These are phyloP conservation scores for Chaenodraco wilsoni DNA, from an alignment of 2,797 vertebrate genomes.

Conservation along the genomic window DNA sequence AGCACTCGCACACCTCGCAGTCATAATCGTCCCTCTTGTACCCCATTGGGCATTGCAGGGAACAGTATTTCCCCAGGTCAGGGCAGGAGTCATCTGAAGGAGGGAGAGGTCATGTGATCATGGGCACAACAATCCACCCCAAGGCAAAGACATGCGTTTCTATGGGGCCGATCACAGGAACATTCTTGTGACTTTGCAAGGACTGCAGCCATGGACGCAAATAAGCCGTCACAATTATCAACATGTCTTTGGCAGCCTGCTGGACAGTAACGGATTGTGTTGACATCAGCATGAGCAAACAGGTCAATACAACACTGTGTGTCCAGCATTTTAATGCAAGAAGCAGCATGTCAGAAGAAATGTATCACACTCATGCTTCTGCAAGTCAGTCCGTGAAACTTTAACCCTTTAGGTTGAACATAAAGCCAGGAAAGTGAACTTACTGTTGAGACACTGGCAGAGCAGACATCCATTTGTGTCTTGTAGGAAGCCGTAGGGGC, in stretches of 20 bases:
- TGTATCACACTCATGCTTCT: background rate
- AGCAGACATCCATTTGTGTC: constrained; percentile 86
- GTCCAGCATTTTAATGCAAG: background rate
- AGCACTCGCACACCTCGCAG: constrained; percentile 86
- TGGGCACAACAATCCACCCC: constrained; percentile 54
- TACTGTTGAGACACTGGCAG: constrained; percentile 86
- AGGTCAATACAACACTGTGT: background rate
- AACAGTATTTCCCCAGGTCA: constrained; percentile 80
- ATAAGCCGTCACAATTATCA: constrained; percentile 31
- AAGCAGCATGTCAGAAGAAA: constrained; percentile 16
- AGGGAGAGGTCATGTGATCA: constrained; percentile 53
- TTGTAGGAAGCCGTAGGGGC: constrained; percentile 84
- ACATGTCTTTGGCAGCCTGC: constrained; percentile 6
- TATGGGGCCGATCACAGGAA: constrained; percentile 13
- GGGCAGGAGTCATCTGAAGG: constrained; percentile 86
- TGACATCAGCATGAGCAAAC: constrained; percentile 24
- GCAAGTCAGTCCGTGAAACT: background rate
- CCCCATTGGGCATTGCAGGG: constrained; percentile 82
- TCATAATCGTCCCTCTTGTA: constrained; percentile 82
- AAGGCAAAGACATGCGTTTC: constrained; percentile 26
- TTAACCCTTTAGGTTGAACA: constrained; percentile 5
- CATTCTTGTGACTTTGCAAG: constrained; percentile 45
- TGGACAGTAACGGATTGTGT: background rate
- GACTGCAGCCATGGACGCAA: constrained; percentile 24
- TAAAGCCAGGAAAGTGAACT: constrained; percentile 52